Evolutionary conservation across 2,113 vertebrate genomes (phyloP).

Genomic region (Phalacrocorax pelagicus): DNA sequence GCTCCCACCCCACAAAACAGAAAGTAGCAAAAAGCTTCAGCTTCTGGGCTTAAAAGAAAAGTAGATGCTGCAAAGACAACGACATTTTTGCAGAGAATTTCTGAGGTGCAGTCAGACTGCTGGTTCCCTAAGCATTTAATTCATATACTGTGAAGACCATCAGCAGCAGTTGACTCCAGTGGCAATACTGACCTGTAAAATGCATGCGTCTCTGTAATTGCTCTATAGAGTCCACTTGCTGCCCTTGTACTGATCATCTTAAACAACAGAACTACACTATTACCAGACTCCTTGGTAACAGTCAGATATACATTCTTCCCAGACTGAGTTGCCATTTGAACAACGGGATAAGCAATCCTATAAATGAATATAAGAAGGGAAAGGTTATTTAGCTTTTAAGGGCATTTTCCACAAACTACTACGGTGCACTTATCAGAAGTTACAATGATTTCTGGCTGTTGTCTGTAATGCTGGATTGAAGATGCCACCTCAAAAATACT

Average conservation of each 20-base stretch:
- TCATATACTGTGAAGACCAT: background rate
- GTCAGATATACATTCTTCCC: constrained; percentile 97
- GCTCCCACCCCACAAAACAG: background rate
- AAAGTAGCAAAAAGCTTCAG: background rate
- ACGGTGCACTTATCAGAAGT: background rate
- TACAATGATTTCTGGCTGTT: background rate
- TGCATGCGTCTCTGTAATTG: constrained; percentile 95
- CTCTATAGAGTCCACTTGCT: constrained; percentile 93
- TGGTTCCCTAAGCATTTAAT: background rate
- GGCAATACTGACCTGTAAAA: constrained; percentile 89
- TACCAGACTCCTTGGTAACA: constrained; percentile 90
- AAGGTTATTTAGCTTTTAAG: background rate
- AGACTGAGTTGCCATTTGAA: constrained; percentile 98
- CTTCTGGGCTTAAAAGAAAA: background rate
- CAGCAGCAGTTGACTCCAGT: background rate
- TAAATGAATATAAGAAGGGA: background rate
- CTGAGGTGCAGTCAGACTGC: background rate
- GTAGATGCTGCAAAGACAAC: background rate
- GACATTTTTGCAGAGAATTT: background rate
- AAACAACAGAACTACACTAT: constrained; percentile 91
- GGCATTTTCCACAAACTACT: background rate
- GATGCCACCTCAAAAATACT: background rate
- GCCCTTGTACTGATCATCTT: constrained; percentile 96
- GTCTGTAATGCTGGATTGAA: background rate
- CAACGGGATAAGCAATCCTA: constrained; percentile 93